Base-by-base conservation (phyloP, 2,113 vertebrate species). In the Anthoscopus minutus region DNA sequence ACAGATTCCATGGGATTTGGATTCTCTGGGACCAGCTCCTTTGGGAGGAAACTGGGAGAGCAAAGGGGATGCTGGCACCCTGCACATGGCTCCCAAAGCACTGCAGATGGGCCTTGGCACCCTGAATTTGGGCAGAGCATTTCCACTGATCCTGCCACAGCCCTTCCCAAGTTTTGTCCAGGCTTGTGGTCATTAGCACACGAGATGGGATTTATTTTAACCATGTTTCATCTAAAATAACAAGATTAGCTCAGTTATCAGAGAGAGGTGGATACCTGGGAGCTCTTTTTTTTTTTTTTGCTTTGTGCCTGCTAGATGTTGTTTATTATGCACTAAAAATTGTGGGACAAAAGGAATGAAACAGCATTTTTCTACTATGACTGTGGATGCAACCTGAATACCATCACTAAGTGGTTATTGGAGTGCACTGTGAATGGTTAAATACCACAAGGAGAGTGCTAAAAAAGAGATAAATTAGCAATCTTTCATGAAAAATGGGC, bases 181-280 rank as follows among this genome's bases (percentile, higher is more conserved):
- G 37, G 8, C 10, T 71, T 42, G 13, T 4, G 8, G 35, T 79
- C 24, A 1, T 25, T 28, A 48, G 19, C 64, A 24, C 17, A 10
- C 1, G 4, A 53, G 23, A 9, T 20, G 33, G 44, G 48, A 30
- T 47, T 57, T 70, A 27, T 89, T 89, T 74, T 23, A 53, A 45
- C 8, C 0, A 0, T 1, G 0, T 66, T 77, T 89, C 30, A 42
- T 54, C 7, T 47, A 38, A 73, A 79, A 58, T 15, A 33, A 5
- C 11, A 61, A 56, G 7, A 78, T 58, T 30, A 44, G 7, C 28
- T 13, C 2, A 11, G 15, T 50, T 72, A 25, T 23, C 33, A 65
- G 72, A 31, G 67, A 35, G 48, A 80, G 2, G 5, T 45, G 11
- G 25, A 33, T 33, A 65, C 7, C 5, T n/a, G 8, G 8, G 22